A percentile compares a stretch with the other conserved stretches of the same genome.
phyloP scores from a whole-genome alignment of 2,797 vertebrate genomes.

The Lagodon rhomboides region DNA sequence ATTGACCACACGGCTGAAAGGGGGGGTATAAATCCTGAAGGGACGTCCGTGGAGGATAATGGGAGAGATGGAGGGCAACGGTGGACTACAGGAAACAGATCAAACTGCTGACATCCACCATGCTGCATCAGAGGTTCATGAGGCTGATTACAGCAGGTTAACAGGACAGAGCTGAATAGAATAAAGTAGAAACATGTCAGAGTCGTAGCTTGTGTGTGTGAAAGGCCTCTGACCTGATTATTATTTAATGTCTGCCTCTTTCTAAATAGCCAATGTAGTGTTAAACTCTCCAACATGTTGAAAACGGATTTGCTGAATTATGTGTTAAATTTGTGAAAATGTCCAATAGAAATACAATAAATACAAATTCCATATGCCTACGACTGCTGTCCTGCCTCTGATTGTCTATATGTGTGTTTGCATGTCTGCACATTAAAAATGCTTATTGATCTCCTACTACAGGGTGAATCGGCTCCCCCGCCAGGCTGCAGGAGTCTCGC shows the following conservation, averaged over 20 bases:
- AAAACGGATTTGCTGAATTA: background rate
- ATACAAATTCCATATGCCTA: background rate
- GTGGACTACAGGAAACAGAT: constrained; percentile 55
- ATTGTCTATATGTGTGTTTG: background rate
- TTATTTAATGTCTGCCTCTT: background rate
- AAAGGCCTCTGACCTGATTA: background rate
- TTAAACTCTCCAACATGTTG: background rate
- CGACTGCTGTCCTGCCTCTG: background rate
- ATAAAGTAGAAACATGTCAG: constrained; percentile 1
- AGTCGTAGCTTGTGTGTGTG: background rate
- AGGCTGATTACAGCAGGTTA: constrained; percentile 17
- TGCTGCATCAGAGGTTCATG: constrained; percentile 14
- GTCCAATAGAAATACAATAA: background rate
- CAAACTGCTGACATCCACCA: constrained; percentile 63
- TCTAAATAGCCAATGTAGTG: background rate
- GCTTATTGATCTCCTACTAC: constrained; percentile 60
- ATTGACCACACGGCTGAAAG: constrained; percentile 74
- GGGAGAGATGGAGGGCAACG: constrained; percentile 51
- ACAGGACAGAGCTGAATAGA: constrained; percentile 21
- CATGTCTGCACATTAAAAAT: constrained; percentile 19
- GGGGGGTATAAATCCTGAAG: constrained; percentile 78
- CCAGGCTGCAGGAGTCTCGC: constrained; percentile 51
- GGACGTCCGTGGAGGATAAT: constrained; percentile 61
- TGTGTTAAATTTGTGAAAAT: background rate
- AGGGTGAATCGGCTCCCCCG: constrained; percentile 40